Evolutionary conservation across 1,140 invertebrate genomes (phyloP).

Genomic region (Ips nitidus): DNA sequence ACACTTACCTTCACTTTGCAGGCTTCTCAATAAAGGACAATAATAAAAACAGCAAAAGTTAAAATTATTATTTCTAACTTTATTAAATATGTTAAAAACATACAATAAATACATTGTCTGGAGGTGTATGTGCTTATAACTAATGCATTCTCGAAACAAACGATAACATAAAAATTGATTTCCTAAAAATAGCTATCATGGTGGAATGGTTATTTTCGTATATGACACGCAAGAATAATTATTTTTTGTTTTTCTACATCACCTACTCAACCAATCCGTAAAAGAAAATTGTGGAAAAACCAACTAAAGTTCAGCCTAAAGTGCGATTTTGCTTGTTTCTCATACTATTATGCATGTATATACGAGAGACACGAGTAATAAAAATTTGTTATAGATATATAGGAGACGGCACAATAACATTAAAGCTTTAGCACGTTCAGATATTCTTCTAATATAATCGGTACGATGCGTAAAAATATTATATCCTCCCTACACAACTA

Average conservation of each 20-base stretch:
- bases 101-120: conserved; percentile 37
- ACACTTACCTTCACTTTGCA: too few species aligned
- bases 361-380: conserved; percentile 12
- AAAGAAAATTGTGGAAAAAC: too few species aligned
- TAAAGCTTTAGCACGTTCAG: conserved; percentile 32
- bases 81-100: conserved; percentile 39
- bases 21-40: too few species aligned
- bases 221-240: too few species aligned
- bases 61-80: conserved; percentile 38
- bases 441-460: conserved; percentile 30
- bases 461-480: conserved; percentile 32
- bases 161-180: conserved; percentile 7
- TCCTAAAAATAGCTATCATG: not conserved
- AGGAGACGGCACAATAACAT: conserved; percentile 33
- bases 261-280: too few species aligned
- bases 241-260: too few species aligned
- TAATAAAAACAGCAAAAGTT: not conserved
- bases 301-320: too few species aligned
- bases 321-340: too few species aligned
- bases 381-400: conserved; percentile 14
- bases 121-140: conserved; percentile 33
- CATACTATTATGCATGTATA: too few species aligned
- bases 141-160: conserved; percentile 16
- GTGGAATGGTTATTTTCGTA: too few species aligned
- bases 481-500: conserved; percentile 22